Percentiles rank a stretch among this genome's conserved stretches.
Conservation (phyloP, 1,140 invertebrate genomes). For the Hesperophylax magnus region DNA sequence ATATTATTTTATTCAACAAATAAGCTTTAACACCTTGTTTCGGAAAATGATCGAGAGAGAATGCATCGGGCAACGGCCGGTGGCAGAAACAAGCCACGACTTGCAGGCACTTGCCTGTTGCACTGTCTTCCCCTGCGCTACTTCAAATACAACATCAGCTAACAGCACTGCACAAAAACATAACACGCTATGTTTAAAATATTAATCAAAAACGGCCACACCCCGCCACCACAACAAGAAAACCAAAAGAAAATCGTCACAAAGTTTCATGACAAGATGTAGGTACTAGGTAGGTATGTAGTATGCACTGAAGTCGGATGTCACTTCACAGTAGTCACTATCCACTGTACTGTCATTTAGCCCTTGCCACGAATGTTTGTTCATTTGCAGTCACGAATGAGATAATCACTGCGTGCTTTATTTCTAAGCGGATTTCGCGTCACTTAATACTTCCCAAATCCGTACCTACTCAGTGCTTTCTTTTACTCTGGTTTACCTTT, state of each 20-base stretch:
- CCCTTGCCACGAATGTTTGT: too few relatives aligned
- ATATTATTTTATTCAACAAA: slow-evolving; percentile 33
- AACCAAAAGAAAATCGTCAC: slow-evolving; percentile 35
- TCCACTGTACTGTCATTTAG: too few relatives aligned
- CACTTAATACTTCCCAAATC: too few relatives aligned
- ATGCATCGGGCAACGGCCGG: slow-evolving; percentile 31
- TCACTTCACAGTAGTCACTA: too few relatives aligned
- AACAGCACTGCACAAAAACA: slow-evolving; percentile 54
- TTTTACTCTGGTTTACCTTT: too few relatives aligned
- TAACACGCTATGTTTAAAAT: slow-evolving; percentile 54
- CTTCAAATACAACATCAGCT: slow-evolving; percentile 46
- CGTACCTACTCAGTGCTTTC: too few relatives aligned
- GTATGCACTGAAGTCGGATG: too few relatives aligned
- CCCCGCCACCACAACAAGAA: slow-evolving; percentile 55
- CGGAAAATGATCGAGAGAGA: slow-evolving; percentile 13
- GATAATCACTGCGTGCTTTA: too few relatives aligned
- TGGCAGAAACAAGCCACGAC: too few relatives aligned
- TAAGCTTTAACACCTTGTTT: slow-evolving; percentile 45
- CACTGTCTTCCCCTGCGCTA: slow-evolving; percentile 36
- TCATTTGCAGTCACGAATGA: too few relatives aligned
- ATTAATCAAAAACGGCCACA: slow-evolving; percentile 51
- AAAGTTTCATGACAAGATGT: slow-evolving; percentile 33
- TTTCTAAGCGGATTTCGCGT: too few relatives aligned
- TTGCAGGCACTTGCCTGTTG: slow-evolving; percentile 9
- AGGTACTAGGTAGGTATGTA: not conserved